Evolutionary conservation across 2,113 vertebrate species (phyloP).

Genomic region (Montifringilla adamsi): DNA sequence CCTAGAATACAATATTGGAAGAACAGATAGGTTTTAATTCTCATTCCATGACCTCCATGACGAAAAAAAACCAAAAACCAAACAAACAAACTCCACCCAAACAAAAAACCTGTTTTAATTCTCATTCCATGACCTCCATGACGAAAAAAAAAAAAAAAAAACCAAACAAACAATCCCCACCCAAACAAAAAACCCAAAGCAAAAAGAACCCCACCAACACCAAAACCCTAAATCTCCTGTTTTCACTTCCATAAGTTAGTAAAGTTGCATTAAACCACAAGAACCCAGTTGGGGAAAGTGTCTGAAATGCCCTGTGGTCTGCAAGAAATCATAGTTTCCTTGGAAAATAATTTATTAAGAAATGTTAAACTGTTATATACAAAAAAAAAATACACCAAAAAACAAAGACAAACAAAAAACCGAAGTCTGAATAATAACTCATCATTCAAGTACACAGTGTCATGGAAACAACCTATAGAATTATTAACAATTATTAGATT

Average conservation of each 20-base stretch:
- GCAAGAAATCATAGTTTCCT: background rate
- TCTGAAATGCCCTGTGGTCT: background rate
- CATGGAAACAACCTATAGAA: background rate
- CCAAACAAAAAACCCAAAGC: background rate
- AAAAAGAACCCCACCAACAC: background rate
- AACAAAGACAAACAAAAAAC: background rate
- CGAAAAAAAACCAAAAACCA: background rate
- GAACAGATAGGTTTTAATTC: background rate
- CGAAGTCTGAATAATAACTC: background rate
- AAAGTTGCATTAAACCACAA: slow-evolving; percentile 1
- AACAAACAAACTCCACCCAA: background rate
- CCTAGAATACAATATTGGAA: background rate
- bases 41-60: background rate
- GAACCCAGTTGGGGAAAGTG: background rate
- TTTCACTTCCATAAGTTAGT: background rate
- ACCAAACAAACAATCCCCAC: background rate
- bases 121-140: background rate
- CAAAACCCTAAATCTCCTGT: background rate
- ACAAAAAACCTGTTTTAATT: background rate
- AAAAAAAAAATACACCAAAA: background rate
- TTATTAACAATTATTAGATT: background rate
- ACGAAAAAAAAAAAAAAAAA: background rate
- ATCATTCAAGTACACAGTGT: background rate
- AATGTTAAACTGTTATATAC: background rate
- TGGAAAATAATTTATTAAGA: background rate